Percentiles rank a stretch among this genome's conserved stretches.
Evolutionary conservation across 1,140 invertebrate genomes (phyloP).

Genomic region (Popillia japonica): DNA sequence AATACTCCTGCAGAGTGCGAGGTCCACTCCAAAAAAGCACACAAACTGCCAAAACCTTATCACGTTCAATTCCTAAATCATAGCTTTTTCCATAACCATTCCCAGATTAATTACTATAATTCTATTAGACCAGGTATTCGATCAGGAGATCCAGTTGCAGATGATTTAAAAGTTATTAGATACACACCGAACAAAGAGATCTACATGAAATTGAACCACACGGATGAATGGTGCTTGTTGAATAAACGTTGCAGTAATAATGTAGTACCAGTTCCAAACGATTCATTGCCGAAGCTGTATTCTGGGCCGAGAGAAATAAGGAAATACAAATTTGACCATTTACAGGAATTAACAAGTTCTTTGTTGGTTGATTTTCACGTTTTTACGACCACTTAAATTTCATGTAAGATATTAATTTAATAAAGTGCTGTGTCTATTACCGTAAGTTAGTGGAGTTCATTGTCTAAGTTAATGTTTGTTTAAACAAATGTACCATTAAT

Average conservation of each 20-base stretch:
- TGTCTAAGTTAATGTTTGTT: too few relatives aligned
- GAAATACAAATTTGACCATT: conserved; percentile 16
- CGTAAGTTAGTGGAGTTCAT: too few relatives aligned
- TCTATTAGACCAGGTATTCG: background rate
- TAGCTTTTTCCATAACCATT: conserved; percentile 7
- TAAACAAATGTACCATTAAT: too few relatives aligned
- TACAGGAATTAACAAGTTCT: conserved; percentile 21
- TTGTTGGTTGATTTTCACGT: conserved; percentile 26
- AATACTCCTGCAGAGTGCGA: conserved; percentile 23
- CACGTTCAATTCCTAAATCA: too few relatives aligned
- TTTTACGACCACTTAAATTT: background rate
- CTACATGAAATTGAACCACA: conserved; percentile 28
- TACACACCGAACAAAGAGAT: conserved; percentile 30
- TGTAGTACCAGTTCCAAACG: background rate
- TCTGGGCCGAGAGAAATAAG: conserved; percentile 24
- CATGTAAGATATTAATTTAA: too few relatives aligned
- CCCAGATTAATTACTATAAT: conserved; percentile 5
- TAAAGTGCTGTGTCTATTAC: too few relatives aligned
- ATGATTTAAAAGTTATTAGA: background rate
- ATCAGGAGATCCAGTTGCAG: too few relatives aligned
- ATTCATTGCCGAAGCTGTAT: conserved; percentile 20
- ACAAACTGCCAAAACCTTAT: background rate
- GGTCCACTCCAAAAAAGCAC: conserved; percentile 9
- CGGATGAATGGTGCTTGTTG: conserved; percentile 5
- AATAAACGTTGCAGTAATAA: conserved; percentile 24